Evolutionary conservation across 2,888 invertebrate genomes (phyloP), one percentile per base, ranked within the genome.

Genomic region (Amblyjoppa fuscipennis): DNA sequence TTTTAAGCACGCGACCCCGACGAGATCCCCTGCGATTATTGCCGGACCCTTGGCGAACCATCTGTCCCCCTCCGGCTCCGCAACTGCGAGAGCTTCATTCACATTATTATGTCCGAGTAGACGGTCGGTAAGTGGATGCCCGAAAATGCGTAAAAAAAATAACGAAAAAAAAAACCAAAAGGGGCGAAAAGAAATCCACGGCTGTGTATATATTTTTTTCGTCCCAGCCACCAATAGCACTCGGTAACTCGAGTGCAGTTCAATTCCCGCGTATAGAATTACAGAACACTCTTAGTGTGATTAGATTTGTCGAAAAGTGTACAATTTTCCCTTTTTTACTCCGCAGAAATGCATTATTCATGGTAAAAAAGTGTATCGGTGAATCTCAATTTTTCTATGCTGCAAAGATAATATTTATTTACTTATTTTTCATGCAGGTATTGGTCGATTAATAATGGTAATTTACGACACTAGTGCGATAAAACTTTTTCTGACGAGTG

Each of bases 81-180:
- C 68, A 77, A 64, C 68, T 41, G 66, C n/a, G 34, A 51, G 56
- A 84, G 34, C 81, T 74, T 74, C 61, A 59, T 74, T 73, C 81
- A 38, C 73, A 73, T 81, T 84, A 84, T 81, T 74, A 81, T 81
- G 81, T 61, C 53, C 77, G 77, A 77, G 77, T 84, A 78, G 61
- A 68, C 66, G 69, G 73, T 81, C 74, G 81, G 81, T 84, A 28
- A 49, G 45, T 49, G 77, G 81, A 80, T 76, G 28, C 45, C 71
- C 75, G 38, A 69, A 78, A 78, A 74, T 34, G 51, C 38, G 68
- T 81, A 77, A 77, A 78, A 81, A 76, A 77, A 73, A 9, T 9
- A 41, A 31, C 45, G 25, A 28, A 56, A 53, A 56, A 61, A 83
- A 41, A 64, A 84, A 41, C n/a, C 31, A 66, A 34, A 20, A 28